Evolutionary conservation across 2,888 invertebrate species (phyloP).

Genomic region (Alviniconcha strummeri): DNA sequence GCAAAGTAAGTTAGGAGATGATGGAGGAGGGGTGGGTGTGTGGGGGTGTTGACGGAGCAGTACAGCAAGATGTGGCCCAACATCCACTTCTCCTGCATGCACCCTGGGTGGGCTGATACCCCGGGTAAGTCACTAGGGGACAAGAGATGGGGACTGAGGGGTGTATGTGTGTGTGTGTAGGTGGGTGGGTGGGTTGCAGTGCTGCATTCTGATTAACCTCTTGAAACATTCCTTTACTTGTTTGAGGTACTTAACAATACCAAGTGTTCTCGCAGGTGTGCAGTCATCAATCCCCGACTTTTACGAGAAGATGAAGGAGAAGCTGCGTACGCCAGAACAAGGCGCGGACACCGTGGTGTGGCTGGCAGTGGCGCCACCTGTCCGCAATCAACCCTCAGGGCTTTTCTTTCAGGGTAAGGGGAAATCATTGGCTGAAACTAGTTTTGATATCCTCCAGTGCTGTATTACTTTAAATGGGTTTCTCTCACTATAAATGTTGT

Average conservation of each 20-base stretch:
- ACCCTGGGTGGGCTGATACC: conserved; percentile 77
- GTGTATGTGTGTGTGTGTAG: not conserved
- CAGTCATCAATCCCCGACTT: conserved; percentile 71
- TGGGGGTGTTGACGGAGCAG: conserved; percentile 72
- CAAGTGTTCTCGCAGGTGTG: conserved; percentile 55
- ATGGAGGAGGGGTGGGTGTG: no score
- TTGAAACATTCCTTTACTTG: not conserved
- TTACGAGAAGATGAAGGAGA: conserved; percentile 74
- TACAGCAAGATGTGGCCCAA: conserved; percentile 71
- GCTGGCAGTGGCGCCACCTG: conserved; percentile 74
- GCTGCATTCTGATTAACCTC: no score
- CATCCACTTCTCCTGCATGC: conserved; percentile 75
- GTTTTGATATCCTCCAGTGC: conserved; percentile 1
- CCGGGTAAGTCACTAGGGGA: conserved; percentile 62
- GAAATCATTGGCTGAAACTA: no score
- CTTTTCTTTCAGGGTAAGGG: conserved; percentile 18
- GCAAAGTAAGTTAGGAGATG: no score
- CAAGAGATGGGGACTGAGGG: not conserved
- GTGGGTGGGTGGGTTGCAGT: no score
- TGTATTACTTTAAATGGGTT: no score
- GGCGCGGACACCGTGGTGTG: conserved; percentile 76
- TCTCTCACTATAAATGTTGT: no score
- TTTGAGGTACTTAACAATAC: not conserved
- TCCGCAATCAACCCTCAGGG: conserved; percentile 71
- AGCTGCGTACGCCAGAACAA: conserved; percentile 73